Conservation (phyloP, 23 tunicate species). For the Styela clava region DNA sequence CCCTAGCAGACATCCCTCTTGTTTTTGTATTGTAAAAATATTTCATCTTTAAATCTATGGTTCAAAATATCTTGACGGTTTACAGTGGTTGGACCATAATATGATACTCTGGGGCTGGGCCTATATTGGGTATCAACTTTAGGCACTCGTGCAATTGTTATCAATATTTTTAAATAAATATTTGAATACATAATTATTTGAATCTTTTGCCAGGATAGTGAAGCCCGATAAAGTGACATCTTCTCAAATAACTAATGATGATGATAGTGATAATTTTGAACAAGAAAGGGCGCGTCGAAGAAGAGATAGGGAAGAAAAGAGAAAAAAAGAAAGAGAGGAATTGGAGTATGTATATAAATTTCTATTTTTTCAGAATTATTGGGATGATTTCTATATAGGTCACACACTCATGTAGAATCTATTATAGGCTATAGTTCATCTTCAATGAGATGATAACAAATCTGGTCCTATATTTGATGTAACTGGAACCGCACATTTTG, state of each 20-base stretch:
- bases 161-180: too few relatives aligned
- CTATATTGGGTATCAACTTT: not conserved
- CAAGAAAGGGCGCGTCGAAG: constrained; percentile 64
- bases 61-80: not conserved
- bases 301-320: constrained; percentile 77
- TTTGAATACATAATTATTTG: not conserved
- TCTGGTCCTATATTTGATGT: too few relatives aligned
- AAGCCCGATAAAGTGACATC: not conserved
- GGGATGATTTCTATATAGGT: too few relatives aligned
- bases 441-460: too few relatives aligned
- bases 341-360: constrained; percentile 82
- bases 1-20: too few relatives aligned
- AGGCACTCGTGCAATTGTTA: not conserved
- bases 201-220: not conserved
- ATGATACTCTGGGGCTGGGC: too few relatives aligned
- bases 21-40: too few relatives aligned
- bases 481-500: too few relatives aligned
- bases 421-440: too few relatives aligned
- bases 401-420: too few relatives aligned
- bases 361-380: not conserved
- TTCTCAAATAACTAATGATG: not conserved
- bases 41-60: not conserved
- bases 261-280: constrained; percentile 67
- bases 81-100: not conserved
- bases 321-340: constrained; percentile 83